A percentile compares a stretch with the other conserved stretches of the same genome.
phyloP scores from a whole-genome alignment of 2,888 invertebrate genomes.

The Timema podura region DNA sequence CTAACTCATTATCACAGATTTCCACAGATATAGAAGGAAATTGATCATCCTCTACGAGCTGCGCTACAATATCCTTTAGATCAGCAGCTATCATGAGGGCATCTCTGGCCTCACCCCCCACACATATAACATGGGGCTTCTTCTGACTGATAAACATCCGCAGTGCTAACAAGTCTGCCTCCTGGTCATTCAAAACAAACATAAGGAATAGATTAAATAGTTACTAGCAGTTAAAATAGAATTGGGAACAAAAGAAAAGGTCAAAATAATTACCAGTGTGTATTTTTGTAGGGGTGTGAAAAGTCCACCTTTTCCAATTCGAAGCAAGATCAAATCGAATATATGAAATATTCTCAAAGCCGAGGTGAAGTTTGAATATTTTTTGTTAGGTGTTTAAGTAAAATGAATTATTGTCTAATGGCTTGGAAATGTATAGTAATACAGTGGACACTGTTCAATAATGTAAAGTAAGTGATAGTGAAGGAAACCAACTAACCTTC shows the following conservation, averaged over 20 bases:
- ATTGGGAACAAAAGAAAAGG: too few species aligned
- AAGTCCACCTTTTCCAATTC: background rate
- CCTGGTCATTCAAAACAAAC: constrained; percentile 39
- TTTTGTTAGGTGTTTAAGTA: background rate
- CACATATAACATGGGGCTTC: constrained; percentile 89
- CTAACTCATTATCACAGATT: constrained; percentile 89
- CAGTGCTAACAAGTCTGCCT: constrained; percentile 63
- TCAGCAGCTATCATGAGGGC: constrained; percentile 78
- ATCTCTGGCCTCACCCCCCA: constrained; percentile 88
- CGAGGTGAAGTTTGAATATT: background rate
- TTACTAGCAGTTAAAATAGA: background rate
- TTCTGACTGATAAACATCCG: constrained; percentile 81
- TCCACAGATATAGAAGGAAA: constrained; percentile 85
- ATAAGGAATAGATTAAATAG: too few species aligned
- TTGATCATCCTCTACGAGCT: constrained; percentile 77
- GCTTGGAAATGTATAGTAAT: too few species aligned
- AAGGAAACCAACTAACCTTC: constrained; percentile 43
- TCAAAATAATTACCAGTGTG: too few species aligned
- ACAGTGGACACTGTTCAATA: too few species aligned
- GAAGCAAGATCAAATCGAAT: background rate
- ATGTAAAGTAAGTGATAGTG: too few species aligned
- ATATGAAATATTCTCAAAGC: too few species aligned
- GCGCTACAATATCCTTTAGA: constrained; percentile 66
- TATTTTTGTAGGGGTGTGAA: too few species aligned
- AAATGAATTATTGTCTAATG: too few species aligned